Evolutionary conservation across 2,797 vertebrate genomes (phyloP).

Genomic region (Aldrovandia affinis): DNA sequence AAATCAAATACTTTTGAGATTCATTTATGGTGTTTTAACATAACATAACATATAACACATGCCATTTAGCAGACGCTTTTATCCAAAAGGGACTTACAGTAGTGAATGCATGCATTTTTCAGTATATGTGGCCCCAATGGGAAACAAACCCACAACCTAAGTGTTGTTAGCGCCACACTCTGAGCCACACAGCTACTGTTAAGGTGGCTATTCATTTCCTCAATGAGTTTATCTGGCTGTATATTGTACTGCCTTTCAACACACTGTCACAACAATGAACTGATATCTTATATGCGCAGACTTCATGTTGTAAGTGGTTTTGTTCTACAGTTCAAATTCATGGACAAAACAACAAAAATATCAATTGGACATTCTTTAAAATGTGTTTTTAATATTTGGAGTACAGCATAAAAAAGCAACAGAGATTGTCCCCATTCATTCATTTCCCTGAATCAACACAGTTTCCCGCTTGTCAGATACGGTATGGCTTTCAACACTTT

Average conservation of each 20-base stretch:
- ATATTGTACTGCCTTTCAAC: not conserved
- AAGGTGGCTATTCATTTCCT: not conserved
- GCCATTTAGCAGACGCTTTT: no score
- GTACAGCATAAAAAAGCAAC: slow-evolving; percentile 20
- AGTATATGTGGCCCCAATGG: no score
- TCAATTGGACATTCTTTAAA: not conserved
- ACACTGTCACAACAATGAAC: not conserved
- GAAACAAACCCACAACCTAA: no score
- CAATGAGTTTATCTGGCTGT: not conserved
- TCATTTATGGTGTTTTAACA: no score
- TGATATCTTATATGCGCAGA: not conserved
- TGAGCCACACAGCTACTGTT: not conserved
- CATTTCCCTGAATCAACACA: slow-evolving; percentile 6
- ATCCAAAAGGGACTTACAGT: no score
- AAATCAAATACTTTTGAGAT: no score
- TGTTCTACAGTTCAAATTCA: not conserved
- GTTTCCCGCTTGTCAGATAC: not conserved
- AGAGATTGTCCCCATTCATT: slow-evolving; percentile 7
- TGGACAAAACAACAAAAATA: not conserved
- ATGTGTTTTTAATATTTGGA: slow-evolving; percentile 11
- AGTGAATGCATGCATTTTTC: not conserved
- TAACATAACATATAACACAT: no score
- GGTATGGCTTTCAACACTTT: not conserved
- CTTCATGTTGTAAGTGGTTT: not conserved
- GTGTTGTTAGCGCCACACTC: no score